Conservation (phyloP, 2,888 invertebrate genomes). For the Sinodicranocentrus sp. region DNA sequence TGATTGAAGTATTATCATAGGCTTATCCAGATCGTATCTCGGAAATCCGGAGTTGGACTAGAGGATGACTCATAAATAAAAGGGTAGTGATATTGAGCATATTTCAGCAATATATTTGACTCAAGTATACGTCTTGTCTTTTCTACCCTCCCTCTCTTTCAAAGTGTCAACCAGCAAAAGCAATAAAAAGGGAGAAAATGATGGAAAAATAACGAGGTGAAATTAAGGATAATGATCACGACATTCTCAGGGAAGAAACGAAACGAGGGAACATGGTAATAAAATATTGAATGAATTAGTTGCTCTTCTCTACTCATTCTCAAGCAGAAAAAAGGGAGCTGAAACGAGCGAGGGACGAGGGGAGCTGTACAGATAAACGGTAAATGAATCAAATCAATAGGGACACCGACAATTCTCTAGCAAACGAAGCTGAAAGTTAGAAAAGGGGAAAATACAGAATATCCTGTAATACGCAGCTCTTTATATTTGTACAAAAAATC, state of each 20-base stretch:
- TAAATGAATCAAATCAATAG: too few species aligned
- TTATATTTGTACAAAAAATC: too few species aligned
- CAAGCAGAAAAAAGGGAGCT: background rate
- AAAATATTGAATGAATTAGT: slow-evolving; percentile 47
- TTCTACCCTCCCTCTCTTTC: background rate
- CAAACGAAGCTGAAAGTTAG: too few species aligned
- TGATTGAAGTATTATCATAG: slow-evolving; percentile 50
- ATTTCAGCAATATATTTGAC: background rate
- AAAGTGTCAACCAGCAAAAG: slow-evolving; percentile 32
- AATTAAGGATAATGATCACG: slow-evolving; percentile 70
- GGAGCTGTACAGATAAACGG: too few species aligned
- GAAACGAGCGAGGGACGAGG: slow-evolving; percentile 4
- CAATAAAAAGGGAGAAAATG: slow-evolving; percentile 45
- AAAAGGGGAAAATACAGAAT: too few species aligned
- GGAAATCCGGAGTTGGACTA: background rate
- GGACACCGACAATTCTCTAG: too few species aligned
- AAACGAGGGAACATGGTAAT: slow-evolving; percentile 4
- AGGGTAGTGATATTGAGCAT: background rate
- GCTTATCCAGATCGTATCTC: slow-evolving; percentile 3
- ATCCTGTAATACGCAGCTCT: too few species aligned
- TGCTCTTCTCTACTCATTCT: background rate
- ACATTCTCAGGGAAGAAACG: slow-evolving; percentile 36
- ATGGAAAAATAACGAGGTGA: slow-evolving; percentile 69
- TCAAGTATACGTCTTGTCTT: background rate
- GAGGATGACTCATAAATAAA: slow-evolving; percentile 64